Evolutionary conservation across 2,888 invertebrate species (phyloP), one percentile per base, ranked within the genome.

Genomic region (Ethmia dodecea): DNA sequence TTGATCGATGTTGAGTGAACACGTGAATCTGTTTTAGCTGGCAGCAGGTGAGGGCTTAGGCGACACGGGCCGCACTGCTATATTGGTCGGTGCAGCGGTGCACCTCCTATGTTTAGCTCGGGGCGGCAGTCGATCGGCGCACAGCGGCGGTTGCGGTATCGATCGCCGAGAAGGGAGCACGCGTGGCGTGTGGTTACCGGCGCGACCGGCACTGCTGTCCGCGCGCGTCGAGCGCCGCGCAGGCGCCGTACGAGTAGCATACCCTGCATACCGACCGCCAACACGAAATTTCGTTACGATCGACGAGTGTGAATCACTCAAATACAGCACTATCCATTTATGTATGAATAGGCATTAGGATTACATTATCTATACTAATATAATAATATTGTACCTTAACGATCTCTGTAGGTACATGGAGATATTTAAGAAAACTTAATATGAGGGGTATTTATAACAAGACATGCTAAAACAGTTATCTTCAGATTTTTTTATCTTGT

Each of bases 101-200:
- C 78, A 78, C 70, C 70, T 68, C 58, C 70, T 73, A 72, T 62
- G 77, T 72, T 71, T 70, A 72, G 71, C 65, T 57, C 63, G 50
- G 55, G 35, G 31, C 10, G 30, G 30, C 18, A 29, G 33, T 33
- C 31, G 47, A 42, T 43, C 25, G 35, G 35, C 34, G 44, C 41
- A 43, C 42, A 46, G 52, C 40, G 41, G 56, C 44, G 47, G 38
- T 32, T 31, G 37, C 42, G 50, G 54, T 67, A 67, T 67, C 52
- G 67, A 69, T 63, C 61, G 49, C 49, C 55, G 55, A 49, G 47
- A 56, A 55, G 52, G 35, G 51, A 59, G 54, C 60, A 72, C 80
- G 78, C 80, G 83, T 80, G 79, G 60, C 81, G 71, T 77, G 78
- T 75, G 80, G 69, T 60, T 65, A 76, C 79, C 76, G 79, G 75